phyloP scores from a whole-genome alignment of 2,113 vertebrate species.

The Dicaeum eximium region DNA sequence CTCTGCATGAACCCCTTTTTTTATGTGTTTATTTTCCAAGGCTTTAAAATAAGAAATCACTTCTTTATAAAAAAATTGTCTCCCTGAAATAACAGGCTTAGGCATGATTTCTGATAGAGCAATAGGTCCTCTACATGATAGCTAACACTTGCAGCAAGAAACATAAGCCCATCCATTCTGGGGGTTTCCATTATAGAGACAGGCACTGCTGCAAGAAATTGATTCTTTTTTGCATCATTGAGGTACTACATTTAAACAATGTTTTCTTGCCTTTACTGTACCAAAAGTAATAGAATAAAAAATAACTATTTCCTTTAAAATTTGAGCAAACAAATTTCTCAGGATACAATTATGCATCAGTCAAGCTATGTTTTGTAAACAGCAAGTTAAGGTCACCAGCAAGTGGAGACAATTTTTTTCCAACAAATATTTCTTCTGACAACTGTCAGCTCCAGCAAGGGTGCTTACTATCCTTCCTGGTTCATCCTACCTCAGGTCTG shows the following conservation, averaged over 20 bases:
- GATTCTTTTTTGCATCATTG: constrained; percentile 58
- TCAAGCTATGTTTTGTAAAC: neutral
- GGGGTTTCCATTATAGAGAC: constrained; percentile 51
- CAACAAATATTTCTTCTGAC: neutral
- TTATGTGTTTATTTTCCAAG: constrained; percentile 62
- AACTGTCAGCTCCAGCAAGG: neutral
- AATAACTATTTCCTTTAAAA: constrained; percentile 6
- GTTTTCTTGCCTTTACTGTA: neutral
- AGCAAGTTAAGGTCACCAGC: neutral
- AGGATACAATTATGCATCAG: neutral
- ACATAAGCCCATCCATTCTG: constrained; percentile 45
- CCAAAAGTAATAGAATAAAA: constrained; percentile 7
- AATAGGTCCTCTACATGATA: constrained; percentile 69
- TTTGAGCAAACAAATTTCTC: neutral
- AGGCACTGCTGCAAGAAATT: constrained; percentile 33
- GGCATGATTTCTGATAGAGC: constrained; percentile 62
- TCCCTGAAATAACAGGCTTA: constrained; percentile 66
- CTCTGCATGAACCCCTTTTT: constrained; percentile 26
- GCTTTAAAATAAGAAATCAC: constrained; percentile 70
- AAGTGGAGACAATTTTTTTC: neutral
- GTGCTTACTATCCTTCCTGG: neutral
- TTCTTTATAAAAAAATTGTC: constrained; percentile 66
- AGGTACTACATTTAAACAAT: constrained; percentile 36
- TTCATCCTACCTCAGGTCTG: neutral
- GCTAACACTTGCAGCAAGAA: constrained; percentile 52